Percentiles rank a stretch among this genome's conserved stretches.
Conservation (phyloP, 2,113 vertebrate genomes). For the Rattus norvegicus region GRCr8 NC_086019.1:138386501-138387000, state of each 20-base stretch:
- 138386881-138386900: background rate
- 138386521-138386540: background rate
- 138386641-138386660: accelerated
- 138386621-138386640: accelerated
- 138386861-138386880: background rate
- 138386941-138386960: background rate
- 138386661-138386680: background rate
- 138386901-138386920: background rate
- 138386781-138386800: background rate
- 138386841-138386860: background rate
- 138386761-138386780: background rate
- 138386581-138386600: background rate
- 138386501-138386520: background rate
- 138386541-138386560: background rate
- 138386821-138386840: background rate
- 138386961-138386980: background rate
- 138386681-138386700: background rate
- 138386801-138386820: background rate
- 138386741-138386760: background rate
- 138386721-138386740: background rate
- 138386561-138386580: background rate
- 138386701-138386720: background rate
- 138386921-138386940: background rate
- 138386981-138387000: background rate
- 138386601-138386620: too few relatives aligned